Percentiles rank a stretch among this genome's conserved stretches.
Evolutionary conservation across 2,888 invertebrate genomes (phyloP).

Genomic region (Dryococelus australis): DNA sequence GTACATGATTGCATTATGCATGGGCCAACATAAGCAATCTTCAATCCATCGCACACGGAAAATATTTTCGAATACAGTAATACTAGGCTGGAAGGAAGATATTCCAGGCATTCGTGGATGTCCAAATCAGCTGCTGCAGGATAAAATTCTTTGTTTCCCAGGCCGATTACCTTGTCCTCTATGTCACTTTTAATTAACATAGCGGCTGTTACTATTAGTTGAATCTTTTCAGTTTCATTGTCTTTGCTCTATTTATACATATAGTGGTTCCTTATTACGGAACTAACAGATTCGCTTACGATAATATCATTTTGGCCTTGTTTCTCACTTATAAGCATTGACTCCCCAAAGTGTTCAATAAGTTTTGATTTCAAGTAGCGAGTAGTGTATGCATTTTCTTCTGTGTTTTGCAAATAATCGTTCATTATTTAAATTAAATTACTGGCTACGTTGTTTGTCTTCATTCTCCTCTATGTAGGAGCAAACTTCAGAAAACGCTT

Average conservation of each 20-base stretch:
- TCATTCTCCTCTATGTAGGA: no score
- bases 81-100: background rate
- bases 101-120: background rate
- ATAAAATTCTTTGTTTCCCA: background rate
- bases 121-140: background rate
- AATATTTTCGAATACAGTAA: background rate
- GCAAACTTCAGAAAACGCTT: no score
- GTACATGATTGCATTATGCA: background rate
- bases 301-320: background rate
- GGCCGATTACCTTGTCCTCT: background rate
- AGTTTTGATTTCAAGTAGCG: background rate
- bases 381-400: no score
- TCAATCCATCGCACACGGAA: background rate
- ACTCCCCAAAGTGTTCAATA: background rate
- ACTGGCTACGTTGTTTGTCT: no score
- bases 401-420: no score
- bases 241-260: no score
- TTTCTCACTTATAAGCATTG: constrained; percentile 18
- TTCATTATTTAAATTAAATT: no score
- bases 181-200: background rate
- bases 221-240: background rate
- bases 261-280: background rate
- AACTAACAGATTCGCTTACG: background rate
- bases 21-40: background rate
- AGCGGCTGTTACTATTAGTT: background rate